phyloP scores from a whole-genome alignment of 2,797 vertebrate species.

The Melanotaenia maccullochi region DNA sequence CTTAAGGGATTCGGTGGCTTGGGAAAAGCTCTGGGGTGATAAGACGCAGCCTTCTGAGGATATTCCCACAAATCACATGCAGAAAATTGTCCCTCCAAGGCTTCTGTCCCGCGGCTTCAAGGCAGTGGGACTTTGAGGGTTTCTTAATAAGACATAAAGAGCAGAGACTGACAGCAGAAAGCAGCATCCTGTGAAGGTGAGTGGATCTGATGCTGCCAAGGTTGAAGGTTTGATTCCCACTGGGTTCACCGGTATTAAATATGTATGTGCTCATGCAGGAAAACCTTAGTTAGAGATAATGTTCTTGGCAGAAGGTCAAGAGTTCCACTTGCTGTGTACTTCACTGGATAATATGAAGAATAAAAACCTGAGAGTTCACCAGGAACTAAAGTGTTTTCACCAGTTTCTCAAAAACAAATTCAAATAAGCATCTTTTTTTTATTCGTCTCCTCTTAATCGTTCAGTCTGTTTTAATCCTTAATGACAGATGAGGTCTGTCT shows the following conservation, averaged over 20 bases:
- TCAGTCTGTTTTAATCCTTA: too few species aligned
- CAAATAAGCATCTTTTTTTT: too few species aligned
- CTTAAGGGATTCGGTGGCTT: background rate
- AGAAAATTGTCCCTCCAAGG: background rate
- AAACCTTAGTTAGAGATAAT: background rate
- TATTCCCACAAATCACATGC: background rate
- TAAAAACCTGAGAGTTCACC: background rate
- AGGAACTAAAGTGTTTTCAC: too few species aligned
- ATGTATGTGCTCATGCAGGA: constrained; percentile 8
- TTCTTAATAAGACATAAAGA: background rate
- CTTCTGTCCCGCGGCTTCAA: background rate
- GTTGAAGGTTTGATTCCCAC: constrained; percentile 6
- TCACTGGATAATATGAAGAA: constrained; percentile 2
- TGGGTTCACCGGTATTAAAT: background rate
- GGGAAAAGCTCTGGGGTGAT: background rate
- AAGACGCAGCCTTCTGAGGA: background rate
- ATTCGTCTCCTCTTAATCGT: too few species aligned
- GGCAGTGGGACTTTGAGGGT: background rate
- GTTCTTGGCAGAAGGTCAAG: background rate
- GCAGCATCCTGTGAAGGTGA: background rate
- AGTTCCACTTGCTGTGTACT: background rate
- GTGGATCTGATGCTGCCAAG: too few species aligned
- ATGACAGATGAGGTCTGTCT: too few species aligned
- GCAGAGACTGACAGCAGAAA: background rate
- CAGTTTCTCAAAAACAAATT: background rate